Base-by-base conservation (phyloP, 2,888 invertebrate species). In the Pollenia griseotomentosa region DNA sequence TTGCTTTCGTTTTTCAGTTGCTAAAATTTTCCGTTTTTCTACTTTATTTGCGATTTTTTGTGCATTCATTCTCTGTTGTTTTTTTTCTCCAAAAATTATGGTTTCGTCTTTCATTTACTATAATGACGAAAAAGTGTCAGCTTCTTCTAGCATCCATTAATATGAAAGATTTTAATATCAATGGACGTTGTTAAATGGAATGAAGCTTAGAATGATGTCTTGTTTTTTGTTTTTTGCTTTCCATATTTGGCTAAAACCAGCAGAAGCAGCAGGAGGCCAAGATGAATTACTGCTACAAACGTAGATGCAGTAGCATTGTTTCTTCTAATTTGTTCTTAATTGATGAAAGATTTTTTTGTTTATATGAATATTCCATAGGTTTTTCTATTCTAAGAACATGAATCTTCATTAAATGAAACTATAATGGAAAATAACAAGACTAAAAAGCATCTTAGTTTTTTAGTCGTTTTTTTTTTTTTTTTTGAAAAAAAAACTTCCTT, bases 81-180 rank as follows among this genome's bases (percentile, higher is more conserved):
- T 73, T 65, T 40, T 66, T 44, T n/a, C 14, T 61, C 48, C 63
- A 46, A 84, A 86, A 87, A 87, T 81, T 87, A 87, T 87, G 87
- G 87, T 87, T 87, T 91, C 91, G 85, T 88, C 85, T 88, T 85
- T 88, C 85, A 88, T 88, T 91, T 91, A 89, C 91, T 88, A 91
- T 92, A 92, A 92, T 91, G 91, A 91, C 91, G 91, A 91, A 92
- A 91, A 92, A 91, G 91, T 92, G 91, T 91, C 91, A 91, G 90
- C 91, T 89, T 92, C 91, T 92, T 91, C 89, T 89, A 89, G 89
- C 89, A 90, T 87, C 77, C 87, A 89, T 87, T 87, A 81, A 81
- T 84, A 81, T 86, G 86, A 88, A 88, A 86, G 88, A 88, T 88
- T 86, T 83, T 88, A 87, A 88, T 87, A 88, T 84, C 87, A 88